Base-by-base conservation (phyloP, 1,140 invertebrate species). In the Kradibia gibbosae region DNA sequence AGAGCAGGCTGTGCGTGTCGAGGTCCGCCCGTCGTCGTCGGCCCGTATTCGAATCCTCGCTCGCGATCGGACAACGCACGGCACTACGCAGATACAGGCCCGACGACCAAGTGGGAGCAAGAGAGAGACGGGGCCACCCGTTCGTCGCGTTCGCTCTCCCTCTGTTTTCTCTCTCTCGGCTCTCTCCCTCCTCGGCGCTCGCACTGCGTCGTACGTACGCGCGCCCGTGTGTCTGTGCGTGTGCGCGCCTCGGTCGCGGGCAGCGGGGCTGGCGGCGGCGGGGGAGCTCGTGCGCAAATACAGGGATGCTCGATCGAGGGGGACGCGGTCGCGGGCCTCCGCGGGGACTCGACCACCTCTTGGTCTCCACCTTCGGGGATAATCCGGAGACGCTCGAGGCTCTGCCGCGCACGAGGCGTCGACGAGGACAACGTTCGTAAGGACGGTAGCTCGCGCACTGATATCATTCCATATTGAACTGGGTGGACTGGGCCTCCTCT, bases 391-490 rank as follows among this genome's bases (percentile, higher is more conserved):
- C n/a, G n/a, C n/a, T n/a, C 50, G 50, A 11, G 15, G 13, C 50
- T 20, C 22, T 20, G 50, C 17, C 45, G 50, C 15, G 20, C 3
- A 20, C 50, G 50, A 53, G 10, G 15, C 15, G 3, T 4, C 78
- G 62, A 42, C n/a, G 34, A 22, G 17, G 55, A 67, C 62, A 74
- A 78, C 77, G 80, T 57, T 75, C 75, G 39, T 65, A 70, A 73
- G 82, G 82, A 62, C 81, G 82, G 80, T 82, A 82, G 82, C 36
- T 71, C 81, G 82, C 84, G 78, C 78, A 83, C 84, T 83, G 76
- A 84, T 76, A 82, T 79, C 79, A 85, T 88, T 89, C 85, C 88
- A 87, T 88, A 88, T 87, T 84, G 88, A 86, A 80, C 77, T 80
- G 60, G 78, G 53, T n/a, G n/a, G n/a, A n/a, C n/a, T n/a, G n/a